Percentiles rank a stretch among this genome's conserved stretches.
Evolutionary conservation across 2,797 vertebrate genomes (phyloP).

Genomic region (Todus mexicanus): DNA sequence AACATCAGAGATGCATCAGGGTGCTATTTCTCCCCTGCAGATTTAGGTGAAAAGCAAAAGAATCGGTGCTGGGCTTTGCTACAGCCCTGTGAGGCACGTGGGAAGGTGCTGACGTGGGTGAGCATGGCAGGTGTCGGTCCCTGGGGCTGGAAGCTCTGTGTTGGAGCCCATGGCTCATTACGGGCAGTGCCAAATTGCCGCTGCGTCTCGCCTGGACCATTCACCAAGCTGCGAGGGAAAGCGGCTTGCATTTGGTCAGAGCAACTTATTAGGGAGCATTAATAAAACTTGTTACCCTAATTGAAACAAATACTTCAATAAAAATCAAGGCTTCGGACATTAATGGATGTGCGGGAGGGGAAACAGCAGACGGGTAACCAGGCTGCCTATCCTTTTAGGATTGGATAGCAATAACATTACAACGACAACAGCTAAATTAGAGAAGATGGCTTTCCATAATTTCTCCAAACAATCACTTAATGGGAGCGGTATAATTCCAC

Average conservation of each 20-base stretch:
- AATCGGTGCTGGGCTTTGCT: not conserved
- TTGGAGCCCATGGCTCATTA: not conserved
- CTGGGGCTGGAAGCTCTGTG: not conserved
- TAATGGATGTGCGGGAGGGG: conserved; percentile 82
- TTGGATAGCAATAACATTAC: conserved; percentile 73
- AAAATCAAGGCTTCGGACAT: conserved; percentile 83
- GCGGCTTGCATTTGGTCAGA: not conserved
- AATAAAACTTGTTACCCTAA: conserved; percentile 73
- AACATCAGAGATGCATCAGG: fast-evolving
- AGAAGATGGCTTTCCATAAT: conserved; percentile 68
- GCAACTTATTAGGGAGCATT: conserved; percentile 45
- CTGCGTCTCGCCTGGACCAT: not conserved
- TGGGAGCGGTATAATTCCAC: conserved; percentile 87
- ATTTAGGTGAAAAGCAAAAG: not conserved
- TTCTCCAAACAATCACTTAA: conserved; percentile 97
- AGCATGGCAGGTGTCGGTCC: not conserved
- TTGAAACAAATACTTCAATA: conserved; percentile 75
- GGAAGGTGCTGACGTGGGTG: not conserved
- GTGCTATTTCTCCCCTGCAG: not conserved
- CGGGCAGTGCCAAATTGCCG: not conserved
- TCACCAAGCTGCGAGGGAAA: not conserved
- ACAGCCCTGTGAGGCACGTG: not conserved
- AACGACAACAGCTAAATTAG: conserved; percentile 79
- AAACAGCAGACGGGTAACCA: conserved; percentile 77
- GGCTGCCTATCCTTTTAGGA: conserved; percentile 83